phyloP scores from a whole-genome alignment of 1,140 invertebrate species.

The Ephestia elutella region DNA sequence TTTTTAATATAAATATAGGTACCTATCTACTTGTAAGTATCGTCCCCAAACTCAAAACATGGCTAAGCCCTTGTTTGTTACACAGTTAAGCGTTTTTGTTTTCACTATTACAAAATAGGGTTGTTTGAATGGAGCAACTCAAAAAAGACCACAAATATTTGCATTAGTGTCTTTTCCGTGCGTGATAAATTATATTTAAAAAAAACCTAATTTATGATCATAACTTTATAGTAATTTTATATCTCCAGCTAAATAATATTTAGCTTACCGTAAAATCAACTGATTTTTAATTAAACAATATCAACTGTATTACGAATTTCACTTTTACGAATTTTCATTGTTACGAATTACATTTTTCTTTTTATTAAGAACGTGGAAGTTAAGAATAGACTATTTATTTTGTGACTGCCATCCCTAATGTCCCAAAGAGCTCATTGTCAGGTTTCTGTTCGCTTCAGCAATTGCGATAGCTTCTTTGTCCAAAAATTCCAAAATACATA shows the following conservation, averaged over 20 bases:
- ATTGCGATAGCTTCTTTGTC: constrained; percentile 40
- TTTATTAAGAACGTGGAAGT: too few relatives aligned
- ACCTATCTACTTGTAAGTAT: background rate
- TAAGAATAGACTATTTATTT: too few relatives aligned
- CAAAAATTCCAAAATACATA: background rate
- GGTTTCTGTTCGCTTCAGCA: constrained; percentile 64
- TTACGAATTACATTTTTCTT: too few relatives aligned
- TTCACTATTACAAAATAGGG: background rate
- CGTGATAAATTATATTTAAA: background rate
- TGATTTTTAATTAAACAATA: too few relatives aligned
- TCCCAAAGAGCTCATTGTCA: constrained; percentile 48
- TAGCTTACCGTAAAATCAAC: too few relatives aligned
- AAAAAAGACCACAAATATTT: constrained; percentile 24
- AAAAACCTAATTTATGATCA: background rate
- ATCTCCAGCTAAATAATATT: too few relatives aligned
- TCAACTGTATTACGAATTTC: too few relatives aligned
- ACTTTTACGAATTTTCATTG: too few relatives aligned
- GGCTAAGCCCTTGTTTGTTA: constrained; percentile 4
- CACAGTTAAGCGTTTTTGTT: background rate
- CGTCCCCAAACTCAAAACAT: background rate
- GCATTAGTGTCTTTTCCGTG: constrained; percentile 14
- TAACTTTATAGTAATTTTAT: too few relatives aligned
- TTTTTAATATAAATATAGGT: too few relatives aligned
- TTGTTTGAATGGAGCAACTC: background rate
- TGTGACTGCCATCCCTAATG: constrained; percentile 49